Conservation (phyloP, 2,797 vertebrate species). For the Alca torda region DNA sequence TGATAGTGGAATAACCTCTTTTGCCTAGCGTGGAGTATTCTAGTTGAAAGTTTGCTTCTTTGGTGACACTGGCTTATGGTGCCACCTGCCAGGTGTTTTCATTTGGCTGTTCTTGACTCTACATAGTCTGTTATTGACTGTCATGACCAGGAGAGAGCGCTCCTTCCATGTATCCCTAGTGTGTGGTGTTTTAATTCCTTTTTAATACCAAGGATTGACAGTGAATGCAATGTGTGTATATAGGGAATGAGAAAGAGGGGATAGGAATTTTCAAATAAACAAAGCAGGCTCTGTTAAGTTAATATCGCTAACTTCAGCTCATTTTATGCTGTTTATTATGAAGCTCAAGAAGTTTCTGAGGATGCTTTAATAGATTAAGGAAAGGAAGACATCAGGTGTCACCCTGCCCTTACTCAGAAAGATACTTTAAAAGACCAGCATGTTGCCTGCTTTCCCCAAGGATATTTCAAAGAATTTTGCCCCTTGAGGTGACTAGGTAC, state of each 20-base stretch:
- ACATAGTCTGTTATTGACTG: not conserved
- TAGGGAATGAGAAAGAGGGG: not conserved
- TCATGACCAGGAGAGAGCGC: not conserved
- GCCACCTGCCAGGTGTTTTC: not conserved
- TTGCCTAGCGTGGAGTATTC: not conserved
- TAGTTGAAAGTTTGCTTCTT: not conserved
- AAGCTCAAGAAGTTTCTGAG: not conserved
- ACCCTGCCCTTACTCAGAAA: not conserved
- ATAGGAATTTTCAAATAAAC: not conserved
- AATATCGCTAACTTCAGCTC: not conserved
- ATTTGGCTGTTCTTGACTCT: not conserved
- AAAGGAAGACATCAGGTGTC: not conserved
- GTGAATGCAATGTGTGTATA: not conserved
- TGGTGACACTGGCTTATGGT: not conserved
- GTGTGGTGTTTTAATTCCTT: not conserved
- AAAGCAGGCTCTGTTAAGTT: not conserved
- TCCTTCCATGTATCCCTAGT: not conserved
- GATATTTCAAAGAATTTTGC: not conserved
- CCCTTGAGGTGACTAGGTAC: not conserved
- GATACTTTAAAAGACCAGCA: not conserved
- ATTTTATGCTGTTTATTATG: not conserved
- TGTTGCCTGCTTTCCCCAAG: not conserved
- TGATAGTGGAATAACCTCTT: not conserved
- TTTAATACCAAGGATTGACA: not conserved
- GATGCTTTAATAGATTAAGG: not conserved